phyloP scores from a whole-genome alignment of 2,797 vertebrate genomes.

The Gobionotothen gibberifrons region DNA sequence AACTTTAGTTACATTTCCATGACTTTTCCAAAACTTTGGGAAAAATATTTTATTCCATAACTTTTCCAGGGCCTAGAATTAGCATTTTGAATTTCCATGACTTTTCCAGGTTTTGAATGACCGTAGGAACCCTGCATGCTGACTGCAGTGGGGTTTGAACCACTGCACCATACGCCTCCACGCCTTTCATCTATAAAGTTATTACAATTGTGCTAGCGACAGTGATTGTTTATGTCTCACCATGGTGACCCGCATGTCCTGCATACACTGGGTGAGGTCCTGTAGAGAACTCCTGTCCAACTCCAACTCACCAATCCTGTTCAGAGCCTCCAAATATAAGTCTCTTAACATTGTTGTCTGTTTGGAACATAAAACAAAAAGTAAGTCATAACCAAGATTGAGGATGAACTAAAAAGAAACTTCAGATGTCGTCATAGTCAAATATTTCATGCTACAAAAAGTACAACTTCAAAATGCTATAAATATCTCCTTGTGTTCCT shows the following conservation, averaged over 20 bases:
- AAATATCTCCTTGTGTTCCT: not conserved
- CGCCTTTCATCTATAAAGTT: not conserved
- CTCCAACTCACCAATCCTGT: conserved; percentile 78
- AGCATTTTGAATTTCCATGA: no score
- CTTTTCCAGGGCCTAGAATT: no score
- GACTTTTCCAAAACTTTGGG: no score
- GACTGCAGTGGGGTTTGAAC: no score
- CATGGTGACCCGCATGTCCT: conserved; percentile 59
- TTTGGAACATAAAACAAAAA: conserved; percentile 21
- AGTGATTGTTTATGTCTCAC: conserved; percentile 69
- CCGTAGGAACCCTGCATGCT: no score
- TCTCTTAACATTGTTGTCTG: conserved; percentile 83
- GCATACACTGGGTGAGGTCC: conserved; percentile 73
- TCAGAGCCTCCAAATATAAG: conserved; percentile 78
- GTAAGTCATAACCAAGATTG: not conserved
- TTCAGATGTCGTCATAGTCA: not conserved
- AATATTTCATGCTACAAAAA: not conserved
- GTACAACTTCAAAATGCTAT: not conserved
- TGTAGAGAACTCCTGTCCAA: conserved; percentile 67
- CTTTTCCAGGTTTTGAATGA: no score
- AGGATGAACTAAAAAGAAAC: not conserved
- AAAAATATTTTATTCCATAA: no score
- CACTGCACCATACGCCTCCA: no score
- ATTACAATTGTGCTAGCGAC: not conserved
- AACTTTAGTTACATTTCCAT: no score